Percentiles rank a stretch among this genome's conserved stretches.
Evolutionary conservation across 2,113 vertebrate genomes (phyloP).

Genomic region (Gavialis gangeticus): DNA sequence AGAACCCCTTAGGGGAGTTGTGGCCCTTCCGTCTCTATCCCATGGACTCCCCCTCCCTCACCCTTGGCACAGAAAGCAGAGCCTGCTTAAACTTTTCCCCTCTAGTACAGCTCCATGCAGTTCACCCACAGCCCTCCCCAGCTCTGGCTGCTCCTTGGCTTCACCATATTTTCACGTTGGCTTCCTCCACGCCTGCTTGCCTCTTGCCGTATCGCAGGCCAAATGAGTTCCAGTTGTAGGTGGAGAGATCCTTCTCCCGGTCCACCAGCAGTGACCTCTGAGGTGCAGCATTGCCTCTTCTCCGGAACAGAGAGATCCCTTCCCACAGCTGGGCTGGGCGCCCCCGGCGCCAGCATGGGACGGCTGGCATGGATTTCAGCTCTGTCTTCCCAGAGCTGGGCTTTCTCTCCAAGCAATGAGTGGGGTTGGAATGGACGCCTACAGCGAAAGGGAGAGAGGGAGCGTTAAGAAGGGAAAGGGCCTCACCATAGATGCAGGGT

Average conservation of each 20-base stretch:
- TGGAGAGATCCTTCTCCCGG: conserved; percentile 66
- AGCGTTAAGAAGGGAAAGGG: neutral
- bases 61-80: neutral
- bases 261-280: conserved; percentile 48
- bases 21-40: neutral
- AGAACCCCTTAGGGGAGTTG: neutral
- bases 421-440: neutral
- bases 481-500: neutral
- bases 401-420: neutral
- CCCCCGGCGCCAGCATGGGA: conserved; percentile 4
- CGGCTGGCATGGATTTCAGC: neutral
- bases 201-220: conserved; percentile 82
- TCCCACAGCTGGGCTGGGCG: neutral
- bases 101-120: neutral
- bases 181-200: neutral
- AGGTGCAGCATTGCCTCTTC: conserved; percentile 17
- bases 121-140: neutral
- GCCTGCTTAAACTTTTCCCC: neutral
- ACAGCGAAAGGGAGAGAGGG: neutral
- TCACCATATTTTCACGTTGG: neutral
- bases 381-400: neutral
- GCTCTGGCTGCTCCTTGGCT: neutral
- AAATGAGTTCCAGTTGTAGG: conserved; percentile 84
- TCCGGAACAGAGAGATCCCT: neutral
- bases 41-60: neutral